A percentile compares a stretch with the other conserved stretches of the same genome.
phyloP scores from a whole-genome alignment of 2,113 vertebrate genomes.

The Dromas ardeola region DNA sequence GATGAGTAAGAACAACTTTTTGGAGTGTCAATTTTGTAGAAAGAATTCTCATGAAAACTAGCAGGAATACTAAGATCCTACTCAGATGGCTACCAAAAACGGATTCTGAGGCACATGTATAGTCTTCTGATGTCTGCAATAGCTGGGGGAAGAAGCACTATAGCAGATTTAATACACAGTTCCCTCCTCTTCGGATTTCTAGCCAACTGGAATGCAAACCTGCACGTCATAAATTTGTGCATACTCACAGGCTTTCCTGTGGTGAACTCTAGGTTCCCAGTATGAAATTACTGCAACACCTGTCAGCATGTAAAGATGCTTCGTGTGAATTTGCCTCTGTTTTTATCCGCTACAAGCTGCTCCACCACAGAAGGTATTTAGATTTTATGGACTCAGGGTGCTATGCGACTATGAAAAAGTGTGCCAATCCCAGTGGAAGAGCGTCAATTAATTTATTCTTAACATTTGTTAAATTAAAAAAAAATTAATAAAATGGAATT shows the following conservation, averaged over 20 bases:
- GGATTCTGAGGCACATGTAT: background rate
- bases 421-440: background rate
- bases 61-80: background rate
- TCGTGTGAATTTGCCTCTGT: background rate
- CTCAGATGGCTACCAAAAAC: background rate
- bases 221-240: constrained; percentile 15
- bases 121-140: background rate
- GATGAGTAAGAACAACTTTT: background rate
- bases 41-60: background rate
- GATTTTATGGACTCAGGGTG: constrained; percentile 26
- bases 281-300: constrained; percentile 49
- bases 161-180: background rate
- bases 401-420: background rate
- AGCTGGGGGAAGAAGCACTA: background rate
- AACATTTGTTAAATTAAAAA: background rate
- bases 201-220: constrained; percentile 17
- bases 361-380: background rate
- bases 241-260: constrained; percentile 26
- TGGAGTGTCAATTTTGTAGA: background rate
- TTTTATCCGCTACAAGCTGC: background rate
- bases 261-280: constrained; percentile 26
- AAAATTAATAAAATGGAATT: background rate
- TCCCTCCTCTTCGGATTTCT: background rate
- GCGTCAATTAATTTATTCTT: background rate
- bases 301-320: constrained; percentile 17